These are phyloP conservation scores for Drosophila prostipennis DNA, from an alignment of 2,888 invertebrate species.

Conservation along the genomic window DNA sequence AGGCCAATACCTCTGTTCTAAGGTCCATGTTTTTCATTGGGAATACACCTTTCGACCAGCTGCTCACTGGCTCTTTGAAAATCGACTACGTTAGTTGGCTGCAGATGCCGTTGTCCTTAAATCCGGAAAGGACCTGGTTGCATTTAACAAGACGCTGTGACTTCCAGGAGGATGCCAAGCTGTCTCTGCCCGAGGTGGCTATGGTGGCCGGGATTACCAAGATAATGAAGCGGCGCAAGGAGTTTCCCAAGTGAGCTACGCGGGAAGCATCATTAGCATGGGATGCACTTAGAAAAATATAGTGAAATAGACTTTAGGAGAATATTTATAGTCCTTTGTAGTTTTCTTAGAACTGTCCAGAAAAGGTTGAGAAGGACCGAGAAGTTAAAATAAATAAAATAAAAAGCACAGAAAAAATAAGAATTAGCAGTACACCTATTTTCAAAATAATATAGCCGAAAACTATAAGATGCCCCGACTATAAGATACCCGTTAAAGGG, in stretches of 20 bases:
- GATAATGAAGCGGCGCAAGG: conserved; percentile 81
- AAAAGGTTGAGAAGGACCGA: too few relatives aligned
- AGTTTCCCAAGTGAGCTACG: conserved; percentile 64
- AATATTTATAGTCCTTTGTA: too few relatives aligned
- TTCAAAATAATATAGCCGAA: too few relatives aligned
- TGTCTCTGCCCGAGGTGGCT: conserved; percentile 84
- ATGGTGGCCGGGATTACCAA: conserved; percentile 84
- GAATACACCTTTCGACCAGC: conserved; percentile 90
- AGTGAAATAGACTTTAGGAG: neutral
- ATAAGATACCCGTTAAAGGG: too few relatives aligned
- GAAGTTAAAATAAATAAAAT: too few relatives aligned
- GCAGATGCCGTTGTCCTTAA: conserved; percentile 84
- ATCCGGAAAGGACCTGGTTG: conserved; percentile 84
- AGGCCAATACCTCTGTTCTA: conserved; percentile 86
- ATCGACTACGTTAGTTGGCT: conserved; percentile 85
- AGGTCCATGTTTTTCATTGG: conserved; percentile 93
- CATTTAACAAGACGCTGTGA: conserved; percentile 84
- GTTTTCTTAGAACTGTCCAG: too few relatives aligned
- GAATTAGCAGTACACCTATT: too few relatives aligned
- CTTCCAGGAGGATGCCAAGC: conserved; percentile 83
- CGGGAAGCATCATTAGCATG: conserved; percentile 47
- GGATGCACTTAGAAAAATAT: conserved; percentile 30
- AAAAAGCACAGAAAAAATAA: too few relatives aligned
- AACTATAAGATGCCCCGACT: too few relatives aligned
- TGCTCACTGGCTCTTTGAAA: conserved; percentile 84